Base-by-base conservation (phyloP, 2,797 vertebrate genomes). In the Alauda arvensis region DNA sequence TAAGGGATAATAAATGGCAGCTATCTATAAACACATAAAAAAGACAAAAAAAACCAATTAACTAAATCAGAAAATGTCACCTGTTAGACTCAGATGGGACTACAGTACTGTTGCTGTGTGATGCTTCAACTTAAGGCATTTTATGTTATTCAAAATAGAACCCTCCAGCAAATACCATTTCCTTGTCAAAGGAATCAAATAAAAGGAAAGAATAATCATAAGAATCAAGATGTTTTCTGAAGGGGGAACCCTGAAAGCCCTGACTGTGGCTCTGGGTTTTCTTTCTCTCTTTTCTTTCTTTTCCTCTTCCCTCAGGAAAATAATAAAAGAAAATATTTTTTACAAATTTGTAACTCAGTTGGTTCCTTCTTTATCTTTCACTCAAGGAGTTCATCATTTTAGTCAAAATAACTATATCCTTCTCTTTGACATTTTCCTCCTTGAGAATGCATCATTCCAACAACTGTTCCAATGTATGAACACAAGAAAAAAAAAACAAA, bases 221-320 rank as follows among this genome's bases (percentile, higher is more conserved):
- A 85, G 66, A 74, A 62, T 14, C 0, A 28, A 75, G 66, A 10
- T 31, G 31, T 75, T 61, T 80, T 43, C 49, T 62, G 24, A 40
- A 75, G 37, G 37, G n/a, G 8, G 12, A 11, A 19, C 9, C 24
- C 8, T 34, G 18, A 59, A 66, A n/a, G 6, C 18, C 5, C 28
- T 62, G 43, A 43, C 8, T 45, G 9, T 57, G 7, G 6, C 8
- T 66, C 63, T 53, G 21, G 8, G 0, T 49, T 39, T 45, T 6
- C 4, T 20, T 8, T 19, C 3, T 18, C 4, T 24, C 8, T 3
- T 20, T 10, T 9, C 5, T 29, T n/a, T n/a, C n/a, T n/a, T n/a
- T n/a, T n/a, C n/a, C n/a, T 18, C 6, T 25, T 10, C 4, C 40
- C 31, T 18, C 12, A 55, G 15, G 18, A 71, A 77, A 75, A 67